phyloP scores from a whole-genome alignment of 2,888 invertebrate genomes.

The Tridacna gigas region DNA sequence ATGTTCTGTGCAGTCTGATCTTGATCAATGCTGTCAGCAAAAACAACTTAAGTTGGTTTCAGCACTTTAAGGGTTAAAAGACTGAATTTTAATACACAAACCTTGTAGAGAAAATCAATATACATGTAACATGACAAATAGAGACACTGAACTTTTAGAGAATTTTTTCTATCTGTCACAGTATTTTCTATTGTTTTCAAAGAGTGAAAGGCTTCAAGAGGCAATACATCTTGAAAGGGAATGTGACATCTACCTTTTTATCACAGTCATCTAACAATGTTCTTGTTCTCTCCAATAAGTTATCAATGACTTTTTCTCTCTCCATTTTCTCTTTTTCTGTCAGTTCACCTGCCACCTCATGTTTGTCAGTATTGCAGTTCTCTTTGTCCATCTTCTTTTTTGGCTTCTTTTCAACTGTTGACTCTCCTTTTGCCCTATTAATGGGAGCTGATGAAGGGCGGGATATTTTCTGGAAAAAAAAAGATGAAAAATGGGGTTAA shows the following conservation, averaged over 20 bases:
- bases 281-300: conserved; percentile 65
- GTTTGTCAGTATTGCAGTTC: conserved; percentile 15
- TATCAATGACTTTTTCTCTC: conserved; percentile 69
- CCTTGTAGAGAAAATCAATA: too few relatives aligned
- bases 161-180: too few relatives aligned
- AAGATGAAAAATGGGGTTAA: background rate
- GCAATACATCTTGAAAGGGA: too few relatives aligned
- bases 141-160: too few relatives aligned
- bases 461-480: conserved; percentile 21
- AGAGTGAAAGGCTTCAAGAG: too few relatives aligned
- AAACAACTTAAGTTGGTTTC: too few relatives aligned
- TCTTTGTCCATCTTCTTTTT: conserved; percentile 9
- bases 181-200: too few relatives aligned
- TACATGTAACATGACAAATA: too few relatives aligned
- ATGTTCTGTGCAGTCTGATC: too few relatives aligned
- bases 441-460: conserved; percentile 54
- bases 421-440: background rate
- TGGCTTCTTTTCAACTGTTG: background rate
- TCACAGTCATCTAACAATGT: conserved; percentile 40
- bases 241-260: conserved; percentile 24
- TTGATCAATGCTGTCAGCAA: too few relatives aligned
- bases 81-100: too few relatives aligned
- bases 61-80: too few relatives aligned
- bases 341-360: conserved; percentile 3
- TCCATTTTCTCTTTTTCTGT: conserved; percentile 52